Base-by-base conservation (phyloP, 2,113 vertebrate species). In the Mustela nigripes region DNA sequence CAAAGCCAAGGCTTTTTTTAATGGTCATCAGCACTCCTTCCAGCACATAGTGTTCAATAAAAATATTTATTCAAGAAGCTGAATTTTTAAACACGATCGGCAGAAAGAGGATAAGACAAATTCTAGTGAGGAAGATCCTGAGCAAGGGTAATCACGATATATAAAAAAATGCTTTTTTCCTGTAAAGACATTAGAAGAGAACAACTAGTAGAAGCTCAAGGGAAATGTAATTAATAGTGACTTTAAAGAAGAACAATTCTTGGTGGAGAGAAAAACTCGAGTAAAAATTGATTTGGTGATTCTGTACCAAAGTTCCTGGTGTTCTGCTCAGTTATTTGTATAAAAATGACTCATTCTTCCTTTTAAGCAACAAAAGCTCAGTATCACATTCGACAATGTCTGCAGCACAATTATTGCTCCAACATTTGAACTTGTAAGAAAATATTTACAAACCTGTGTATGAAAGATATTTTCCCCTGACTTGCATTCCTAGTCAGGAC, bases 331-430 rank as follows among this genome's bases (percentile, higher is more conserved):
- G 58, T 94, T 2, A 58, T 89, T 96, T 96, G 4, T 98, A 97
- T 84, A 80, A 87, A 81, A 95, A 85, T 94, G 94, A 93, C 62
- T 98, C 50, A 39, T 95, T 97, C 88, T 98, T 98, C 73, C 93
- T 95, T 48, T 97, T 42, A 93, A 88, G 26, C 89, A 92, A 71
- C 85, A 58, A 92, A 97, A 87, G 84, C 14, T 91, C 58, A 69
- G 50, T 96, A 82, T 95, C 63, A 96, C 26, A 86, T 92, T 76
- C 58, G 91, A 97, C 97, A 48, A 89, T 96, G 48, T 94, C 86
- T 94, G 1, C 31, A 76, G 56, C 14, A 4, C 60, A 95, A 60
- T 56, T 79, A 48, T 91, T 97, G n/a, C 53, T 71, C 50, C 78
- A 93, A 94, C 21, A 42, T 42, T 93, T 48, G 69, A 88, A 79